phyloP scores from a whole-genome alignment of 2,888 invertebrate species.

The Micropterix aruncella region DNA sequence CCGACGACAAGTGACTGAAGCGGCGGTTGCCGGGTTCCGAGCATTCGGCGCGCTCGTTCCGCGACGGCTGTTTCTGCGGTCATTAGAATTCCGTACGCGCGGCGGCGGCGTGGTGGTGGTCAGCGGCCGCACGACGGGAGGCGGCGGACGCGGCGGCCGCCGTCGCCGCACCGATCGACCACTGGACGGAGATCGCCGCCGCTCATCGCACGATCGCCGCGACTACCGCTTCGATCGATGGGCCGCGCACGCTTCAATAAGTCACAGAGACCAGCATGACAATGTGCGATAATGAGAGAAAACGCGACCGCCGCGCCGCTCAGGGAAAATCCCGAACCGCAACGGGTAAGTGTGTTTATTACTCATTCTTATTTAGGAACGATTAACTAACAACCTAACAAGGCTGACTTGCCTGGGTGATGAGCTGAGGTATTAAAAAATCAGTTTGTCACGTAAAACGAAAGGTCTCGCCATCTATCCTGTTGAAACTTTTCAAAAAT shows the following conservation, averaged over 20 bases:
- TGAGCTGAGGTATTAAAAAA: too few relatives aligned
- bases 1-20: constrained; percentile 4
- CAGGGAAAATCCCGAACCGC: too few relatives aligned
- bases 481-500: too few relatives aligned
- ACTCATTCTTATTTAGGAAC: too few relatives aligned
- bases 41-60: neutral
- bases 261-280: too few relatives aligned
- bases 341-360: too few relatives aligned
- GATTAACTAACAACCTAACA: too few relatives aligned
- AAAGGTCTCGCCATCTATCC: too few relatives aligned
- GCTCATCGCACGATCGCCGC: neutral
- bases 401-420: too few relatives aligned
- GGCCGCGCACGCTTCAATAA: neutral
- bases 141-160: neutral
- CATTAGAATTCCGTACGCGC: neutral
- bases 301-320: too few relatives aligned
- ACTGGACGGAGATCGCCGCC: too few relatives aligned
- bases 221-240: neutral
- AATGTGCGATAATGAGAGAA: neutral
- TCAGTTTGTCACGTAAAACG: too few relatives aligned
- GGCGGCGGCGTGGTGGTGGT: neutral
- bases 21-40: neutral
- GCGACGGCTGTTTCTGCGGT: constrained; percentile 1
- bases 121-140: constrained; percentile 1
- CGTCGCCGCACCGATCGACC: neutral